A percentile compares a stretch with the other conserved stretches of the same genome.
These are phyloP conservation scores for Ochropacha duplaris DNA, from an alignment of 2,888 invertebrate genomes.

Conservation along the genomic window DNA sequence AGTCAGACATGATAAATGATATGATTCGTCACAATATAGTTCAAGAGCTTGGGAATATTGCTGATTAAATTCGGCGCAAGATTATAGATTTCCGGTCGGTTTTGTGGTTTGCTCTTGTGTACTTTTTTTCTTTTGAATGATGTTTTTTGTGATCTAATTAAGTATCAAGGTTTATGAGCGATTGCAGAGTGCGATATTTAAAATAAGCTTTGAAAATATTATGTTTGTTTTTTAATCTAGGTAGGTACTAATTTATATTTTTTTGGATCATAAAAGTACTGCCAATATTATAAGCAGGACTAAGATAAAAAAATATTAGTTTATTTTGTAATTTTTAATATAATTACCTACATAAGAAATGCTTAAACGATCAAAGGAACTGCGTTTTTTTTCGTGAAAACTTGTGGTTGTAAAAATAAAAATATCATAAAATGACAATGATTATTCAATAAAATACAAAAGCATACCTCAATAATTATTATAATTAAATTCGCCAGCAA, in stretches of 20 bases:
- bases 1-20: conserved; percentile 55
- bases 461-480: neutral
- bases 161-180: neutral
- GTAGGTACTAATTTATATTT: too few species aligned
- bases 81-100: conserved; percentile 35
- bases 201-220: neutral
- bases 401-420: too few species aligned
- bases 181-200: neutral
- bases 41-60: conserved; percentile 48
- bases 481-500: neutral
- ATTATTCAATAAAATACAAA: neutral
- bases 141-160: neutral
- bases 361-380: too few species aligned
- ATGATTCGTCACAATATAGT: conserved; percentile 45
- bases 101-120: conserved; percentile 12
- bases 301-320: too few species aligned
- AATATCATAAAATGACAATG: too few species aligned
- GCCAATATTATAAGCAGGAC: too few species aligned
- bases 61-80: conserved; percentile 45
- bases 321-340: too few species aligned
- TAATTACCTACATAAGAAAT: too few species aligned
- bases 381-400: too few species aligned
- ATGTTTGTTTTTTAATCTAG: neutral
- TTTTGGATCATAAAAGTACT: too few species aligned
- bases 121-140: conserved; percentile 6